Evolutionary conservation across 2,113 vertebrate species (phyloP).

Genomic region (Myrmecophaga tridactyla): DNA sequence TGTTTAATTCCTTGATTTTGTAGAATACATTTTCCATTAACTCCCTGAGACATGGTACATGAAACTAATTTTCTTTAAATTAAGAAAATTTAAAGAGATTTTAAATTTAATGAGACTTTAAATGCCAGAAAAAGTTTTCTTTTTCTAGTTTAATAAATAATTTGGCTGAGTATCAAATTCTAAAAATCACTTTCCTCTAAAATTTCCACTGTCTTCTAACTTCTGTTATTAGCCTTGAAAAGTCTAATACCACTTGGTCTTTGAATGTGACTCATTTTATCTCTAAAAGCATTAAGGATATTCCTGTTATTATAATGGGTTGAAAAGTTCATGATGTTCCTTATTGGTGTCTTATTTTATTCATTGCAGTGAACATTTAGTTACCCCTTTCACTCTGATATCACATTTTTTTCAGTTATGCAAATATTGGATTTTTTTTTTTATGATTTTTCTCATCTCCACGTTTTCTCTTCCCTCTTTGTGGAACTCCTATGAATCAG

Average conservation of each 20-base stretch:
- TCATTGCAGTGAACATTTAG: background rate
- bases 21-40: background rate
- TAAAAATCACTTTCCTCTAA: background rate
- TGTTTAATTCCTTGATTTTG: background rate
- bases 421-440: background rate
- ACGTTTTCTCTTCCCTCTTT: background rate
- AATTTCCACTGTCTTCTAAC: background rate
- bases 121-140: background rate
- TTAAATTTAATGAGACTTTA: background rate
- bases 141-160: background rate
- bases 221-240: background rate
- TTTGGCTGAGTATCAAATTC: background rate
- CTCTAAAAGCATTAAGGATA: background rate
- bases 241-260: background rate
- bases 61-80: background rate
- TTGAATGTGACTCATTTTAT: background rate
- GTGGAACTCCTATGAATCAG: background rate
- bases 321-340: background rate
- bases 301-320: background rate
- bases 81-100: no score
- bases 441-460: background rate
- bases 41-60: background rate
- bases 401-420: background rate
- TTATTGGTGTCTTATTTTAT: background rate
- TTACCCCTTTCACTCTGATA: background rate